Percentiles rank a stretch among this genome's conserved stretches.
Conservation (phyloP, 2,113 vertebrate genomes). For the Semnornis frantzii region DNA sequence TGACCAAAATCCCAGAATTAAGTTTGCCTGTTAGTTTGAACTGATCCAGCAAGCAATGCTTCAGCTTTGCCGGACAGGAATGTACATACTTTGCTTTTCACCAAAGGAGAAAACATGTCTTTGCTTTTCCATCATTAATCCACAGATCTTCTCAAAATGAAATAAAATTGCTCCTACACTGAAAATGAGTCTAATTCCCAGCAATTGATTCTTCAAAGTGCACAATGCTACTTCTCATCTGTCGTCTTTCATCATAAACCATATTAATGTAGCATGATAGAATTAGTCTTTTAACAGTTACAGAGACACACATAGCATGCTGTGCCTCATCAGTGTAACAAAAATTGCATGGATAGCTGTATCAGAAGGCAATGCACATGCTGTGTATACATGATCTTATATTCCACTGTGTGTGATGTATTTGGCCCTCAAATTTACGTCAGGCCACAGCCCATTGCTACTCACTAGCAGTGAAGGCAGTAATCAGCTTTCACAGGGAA, state of each 20-base stretch:
- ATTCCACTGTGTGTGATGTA: fast-evolving
- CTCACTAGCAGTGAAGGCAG: neutral
- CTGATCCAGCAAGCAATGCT: neutral
- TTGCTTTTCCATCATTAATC: neutral
- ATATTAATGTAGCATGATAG: neutral
- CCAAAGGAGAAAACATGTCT: neutral
- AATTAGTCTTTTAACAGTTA: neutral
- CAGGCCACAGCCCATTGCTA: neutral
- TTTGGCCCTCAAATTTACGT: neutral
- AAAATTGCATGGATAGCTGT: neutral
- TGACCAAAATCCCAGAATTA: neutral
- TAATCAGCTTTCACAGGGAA: neutral
- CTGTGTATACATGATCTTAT: neutral
- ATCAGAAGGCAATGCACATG: neutral
- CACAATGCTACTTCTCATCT: neutral
- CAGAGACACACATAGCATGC: neutral
- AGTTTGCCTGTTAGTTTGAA: neutral
- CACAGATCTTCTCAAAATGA: neutral
- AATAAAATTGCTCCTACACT: neutral
- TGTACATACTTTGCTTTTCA: neutral
- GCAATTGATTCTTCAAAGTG: constrained; percentile 1
- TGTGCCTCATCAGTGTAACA: neutral
- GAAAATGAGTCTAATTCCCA: neutral
- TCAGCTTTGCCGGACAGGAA: neutral
- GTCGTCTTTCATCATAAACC: neutral